phyloP scores from a whole-genome alignment of 2,113 vertebrate species.

The Carassius auratus region DNA sequence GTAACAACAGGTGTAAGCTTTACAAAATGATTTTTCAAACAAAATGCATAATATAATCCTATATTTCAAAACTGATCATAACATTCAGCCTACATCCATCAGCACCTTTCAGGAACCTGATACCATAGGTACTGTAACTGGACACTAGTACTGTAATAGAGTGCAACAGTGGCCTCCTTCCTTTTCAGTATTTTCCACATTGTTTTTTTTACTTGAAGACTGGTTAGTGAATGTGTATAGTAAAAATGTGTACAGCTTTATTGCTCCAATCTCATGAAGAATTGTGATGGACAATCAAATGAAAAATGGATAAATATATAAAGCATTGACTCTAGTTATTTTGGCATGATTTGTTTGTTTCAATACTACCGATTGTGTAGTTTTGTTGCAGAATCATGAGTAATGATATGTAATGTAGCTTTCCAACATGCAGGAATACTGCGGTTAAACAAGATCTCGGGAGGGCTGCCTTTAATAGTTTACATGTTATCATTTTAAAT shows the following conservation, averaged over 20 bases:
- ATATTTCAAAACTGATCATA: neutral
- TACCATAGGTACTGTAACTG: neutral
- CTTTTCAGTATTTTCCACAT: neutral
- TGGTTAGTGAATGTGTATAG: neutral
- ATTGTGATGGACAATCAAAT: neutral
- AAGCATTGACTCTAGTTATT: neutral
- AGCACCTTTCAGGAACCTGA: neutral
- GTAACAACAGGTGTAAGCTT: constrained; percentile 64
- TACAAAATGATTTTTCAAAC: neutral
- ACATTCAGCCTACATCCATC: neutral
- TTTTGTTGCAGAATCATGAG: neutral
- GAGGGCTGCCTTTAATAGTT: neutral
- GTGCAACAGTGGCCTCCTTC: neutral
- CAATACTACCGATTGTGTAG: neutral
- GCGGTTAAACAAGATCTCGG: too few species aligned
- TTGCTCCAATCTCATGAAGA: neutral
- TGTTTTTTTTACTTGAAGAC: neutral
- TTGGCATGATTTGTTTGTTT: neutral
- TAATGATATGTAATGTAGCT: neutral
- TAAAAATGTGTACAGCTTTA: neutral
- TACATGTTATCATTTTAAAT: neutral
- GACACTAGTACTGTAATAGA: neutral
- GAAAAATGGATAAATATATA: neutral
- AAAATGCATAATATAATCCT: neutral
- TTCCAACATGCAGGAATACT: neutral